Conservation (phyloP, 1,140 invertebrate species). For the Drosophila fuyamai region DNA sequence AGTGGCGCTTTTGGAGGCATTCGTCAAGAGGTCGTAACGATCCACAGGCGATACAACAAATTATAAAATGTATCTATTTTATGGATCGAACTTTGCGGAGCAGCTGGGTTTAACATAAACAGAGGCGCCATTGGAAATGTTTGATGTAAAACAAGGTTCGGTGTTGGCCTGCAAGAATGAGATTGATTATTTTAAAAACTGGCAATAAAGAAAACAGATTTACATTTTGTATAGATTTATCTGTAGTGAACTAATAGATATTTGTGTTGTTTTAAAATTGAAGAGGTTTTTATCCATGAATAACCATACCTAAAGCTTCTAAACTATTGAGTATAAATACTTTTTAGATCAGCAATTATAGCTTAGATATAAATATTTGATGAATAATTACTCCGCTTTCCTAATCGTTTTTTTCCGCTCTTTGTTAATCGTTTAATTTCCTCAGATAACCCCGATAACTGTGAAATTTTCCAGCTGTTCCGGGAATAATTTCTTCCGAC, state of each 20-base stretch:
- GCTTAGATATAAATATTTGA: not conserved
- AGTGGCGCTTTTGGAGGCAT: constrained; percentile 52
- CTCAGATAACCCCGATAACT: constrained; percentile 12
- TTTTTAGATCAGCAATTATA: no score
- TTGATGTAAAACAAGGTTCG: constrained; percentile 1
- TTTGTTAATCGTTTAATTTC: not conserved
- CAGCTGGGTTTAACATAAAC: constrained; percentile 43
- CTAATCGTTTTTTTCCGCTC: constrained; percentile 5
- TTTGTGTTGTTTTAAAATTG: not conserved
- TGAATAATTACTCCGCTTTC: not conserved
- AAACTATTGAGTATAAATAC: no score
- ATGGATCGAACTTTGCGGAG: constrained; percentile 18
- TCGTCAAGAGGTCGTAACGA: constrained; percentile 51
- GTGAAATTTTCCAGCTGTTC: constrained; percentile 59
- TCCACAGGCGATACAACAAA: constrained; percentile 68
- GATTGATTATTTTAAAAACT: not conserved
- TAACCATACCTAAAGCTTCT: no score
- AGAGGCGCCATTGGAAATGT: constrained; percentile 41
- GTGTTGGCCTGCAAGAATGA: not conserved
- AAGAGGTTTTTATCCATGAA: no score
- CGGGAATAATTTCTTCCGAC: constrained; percentile 44
- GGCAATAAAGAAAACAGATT: not conserved
- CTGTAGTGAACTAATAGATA: not conserved
- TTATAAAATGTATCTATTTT: constrained; percentile 72
- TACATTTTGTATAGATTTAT: not conserved